phyloP scores from a whole-genome alignment of 2,888 invertebrate genomes.

The Melieria omissa region DNA sequence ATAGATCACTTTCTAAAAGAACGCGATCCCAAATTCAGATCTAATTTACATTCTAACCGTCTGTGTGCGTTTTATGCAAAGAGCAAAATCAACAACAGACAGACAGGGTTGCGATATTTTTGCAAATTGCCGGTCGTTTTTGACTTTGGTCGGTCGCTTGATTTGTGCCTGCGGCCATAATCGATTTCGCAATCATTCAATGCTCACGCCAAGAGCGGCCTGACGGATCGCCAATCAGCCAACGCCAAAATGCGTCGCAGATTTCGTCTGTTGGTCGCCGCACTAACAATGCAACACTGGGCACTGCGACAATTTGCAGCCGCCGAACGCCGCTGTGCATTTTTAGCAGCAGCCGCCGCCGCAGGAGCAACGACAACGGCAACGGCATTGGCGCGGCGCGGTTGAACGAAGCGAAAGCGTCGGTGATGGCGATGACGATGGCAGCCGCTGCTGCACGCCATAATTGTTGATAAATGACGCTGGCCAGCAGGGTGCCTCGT shows the following conservation, averaged over 20 bases:
- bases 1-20: constrained; percentile 1
- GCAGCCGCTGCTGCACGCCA: not conserved
- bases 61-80: not conserved
- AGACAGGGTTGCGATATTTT: not conserved
- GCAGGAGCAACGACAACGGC: not conserved
- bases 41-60: constrained; percentile 16
- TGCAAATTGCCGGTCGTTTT: not conserved
- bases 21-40: not conserved
- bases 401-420: not conserved
- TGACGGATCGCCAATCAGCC: not conserved
- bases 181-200: constrained; percentile 22
- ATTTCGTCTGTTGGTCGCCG: not conserved
- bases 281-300: constrained; percentile 1
- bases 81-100: constrained; percentile 12
- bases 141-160: constrained; percentile 11
- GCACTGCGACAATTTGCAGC: constrained; percentile 15
- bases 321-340: not conserved
- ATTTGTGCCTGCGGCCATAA: constrained; percentile 12
- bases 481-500: constrained; percentile 23
- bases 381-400: constrained; percentile 14
- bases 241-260: not conserved
- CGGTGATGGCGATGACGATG: not conserved
- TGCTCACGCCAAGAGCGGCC: constrained; percentile 2
- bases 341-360: too few species aligned
- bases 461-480: constrained; percentile 34